Percentiles rank a stretch among this genome's conserved stretches.
phyloP scores from a whole-genome alignment of 92 coral and sea anemone species.

The Phymanthus crucifer region DNA sequence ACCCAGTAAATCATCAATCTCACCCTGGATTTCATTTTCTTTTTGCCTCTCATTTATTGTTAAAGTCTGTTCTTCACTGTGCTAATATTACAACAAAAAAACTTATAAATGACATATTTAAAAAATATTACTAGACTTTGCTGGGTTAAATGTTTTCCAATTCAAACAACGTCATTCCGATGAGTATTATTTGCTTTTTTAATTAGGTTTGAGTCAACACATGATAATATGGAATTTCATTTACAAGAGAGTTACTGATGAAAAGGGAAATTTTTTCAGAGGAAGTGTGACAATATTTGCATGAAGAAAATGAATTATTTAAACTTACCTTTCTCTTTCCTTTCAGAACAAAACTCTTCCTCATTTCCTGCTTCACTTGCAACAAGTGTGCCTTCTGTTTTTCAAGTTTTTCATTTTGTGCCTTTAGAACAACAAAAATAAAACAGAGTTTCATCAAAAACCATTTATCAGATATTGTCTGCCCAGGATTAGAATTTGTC shows the following conservation, averaged over 20 bases:
- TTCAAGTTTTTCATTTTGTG: constrained; percentile 59
- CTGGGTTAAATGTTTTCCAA: too few relatives aligned
- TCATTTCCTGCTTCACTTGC: constrained; percentile 49
- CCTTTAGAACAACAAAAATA: constrained; percentile 36
- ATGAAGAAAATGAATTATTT: background rate
- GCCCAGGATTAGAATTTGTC: too few relatives aligned
- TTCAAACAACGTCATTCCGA: too few relatives aligned
- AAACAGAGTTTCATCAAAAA: background rate
- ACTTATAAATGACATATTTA: too few relatives aligned
- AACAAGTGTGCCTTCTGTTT: constrained; percentile 62
- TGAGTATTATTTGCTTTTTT: too few relatives aligned
- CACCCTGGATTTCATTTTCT: constrained; percentile 65
- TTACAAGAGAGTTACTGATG: background rate
- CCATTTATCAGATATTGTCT: background rate
- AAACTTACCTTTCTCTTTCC: constrained; percentile 75
- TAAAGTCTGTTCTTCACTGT: constrained; percentile 51
- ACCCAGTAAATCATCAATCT: constrained; percentile 73
- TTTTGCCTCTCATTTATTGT: constrained; percentile 37
- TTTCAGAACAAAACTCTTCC: constrained; percentile 53
- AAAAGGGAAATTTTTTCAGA: background rate
- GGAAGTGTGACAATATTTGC: background rate
- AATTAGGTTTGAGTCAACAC: too few relatives aligned
- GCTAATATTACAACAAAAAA: background rate
- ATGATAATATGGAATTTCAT: background rate
- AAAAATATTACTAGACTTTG: too few relatives aligned